Evolutionary conservation across 2,888 invertebrate species (phyloP).

Genomic region (Leptopilina drosophilae): DNA sequence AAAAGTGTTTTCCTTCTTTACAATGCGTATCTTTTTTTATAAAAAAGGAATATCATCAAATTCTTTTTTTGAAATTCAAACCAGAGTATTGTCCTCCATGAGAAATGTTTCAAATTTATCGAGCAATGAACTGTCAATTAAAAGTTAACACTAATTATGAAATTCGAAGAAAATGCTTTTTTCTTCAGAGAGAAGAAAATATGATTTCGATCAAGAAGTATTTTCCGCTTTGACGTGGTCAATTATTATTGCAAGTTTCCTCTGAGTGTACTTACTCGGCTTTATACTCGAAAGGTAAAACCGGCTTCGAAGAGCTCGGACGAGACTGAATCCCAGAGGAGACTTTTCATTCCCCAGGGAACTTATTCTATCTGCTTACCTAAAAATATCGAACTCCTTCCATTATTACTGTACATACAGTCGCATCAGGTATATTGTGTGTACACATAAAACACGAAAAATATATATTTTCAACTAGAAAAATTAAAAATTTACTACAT

Average conservation of each 20-base stretch:
- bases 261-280: slow-evolving; percentile 24
- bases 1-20: too few relatives aligned
- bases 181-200: too few relatives aligned
- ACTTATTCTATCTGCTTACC: slow-evolving; percentile 58
- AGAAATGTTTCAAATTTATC: too few relatives aligned
- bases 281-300: slow-evolving; percentile 33
- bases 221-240: slow-evolving; percentile 33
- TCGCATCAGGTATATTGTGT: slow-evolving; percentile 16
- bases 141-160: not conserved
- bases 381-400: slow-evolving; percentile 60
- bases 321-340: slow-evolving; percentile 64
- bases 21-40: too few relatives aligned
- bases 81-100: too few relatives aligned
- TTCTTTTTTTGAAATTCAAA: too few relatives aligned
- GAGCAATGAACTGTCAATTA: too few relatives aligned
- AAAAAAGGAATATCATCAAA: too few relatives aligned
- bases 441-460: not conserved
- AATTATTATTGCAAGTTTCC: slow-evolving; percentile 39
- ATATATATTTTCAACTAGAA: not conserved
- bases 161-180: not conserved
- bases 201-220: slow-evolving; percentile 2
- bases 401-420: slow-evolving; percentile 41
- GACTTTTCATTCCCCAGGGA: slow-evolving; percentile 49
- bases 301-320: slow-evolving; percentile 54
- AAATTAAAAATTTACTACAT: not conserved